A percentile compares a stretch with the other conserved stretches of the same genome.
Evolutionary conservation across 2,797 vertebrate species (phyloP).

Genomic region (Labeo calbasu): DNA sequence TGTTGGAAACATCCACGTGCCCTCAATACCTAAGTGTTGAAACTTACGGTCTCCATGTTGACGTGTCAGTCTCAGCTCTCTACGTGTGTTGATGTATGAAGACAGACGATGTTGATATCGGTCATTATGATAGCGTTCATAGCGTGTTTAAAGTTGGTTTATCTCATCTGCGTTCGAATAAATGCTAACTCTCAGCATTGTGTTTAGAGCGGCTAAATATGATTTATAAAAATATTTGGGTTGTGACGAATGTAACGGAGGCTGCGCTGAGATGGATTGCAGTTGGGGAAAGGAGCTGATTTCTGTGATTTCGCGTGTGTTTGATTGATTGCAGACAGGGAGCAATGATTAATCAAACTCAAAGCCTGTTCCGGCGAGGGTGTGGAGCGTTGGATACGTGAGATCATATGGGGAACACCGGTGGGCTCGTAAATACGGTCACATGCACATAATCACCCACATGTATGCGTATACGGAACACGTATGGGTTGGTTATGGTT

Average conservation of each 20-base stretch:
- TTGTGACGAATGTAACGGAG: constrained; percentile 77
- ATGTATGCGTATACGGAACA: not conserved
- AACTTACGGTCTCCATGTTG: not conserved
- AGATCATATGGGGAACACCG: constrained; percentile 69
- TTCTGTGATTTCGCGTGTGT: constrained; percentile 77
- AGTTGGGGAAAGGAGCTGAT: constrained; percentile 79
- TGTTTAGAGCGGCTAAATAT: constrained; percentile 77
- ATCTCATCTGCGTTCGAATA: constrained; percentile 61
- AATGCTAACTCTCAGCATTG: constrained; percentile 72
- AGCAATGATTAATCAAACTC: constrained; percentile 80
- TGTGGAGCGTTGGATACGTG: constrained; percentile 73
- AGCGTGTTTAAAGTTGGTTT: constrained; percentile 68
- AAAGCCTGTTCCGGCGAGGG: constrained; percentile 70
- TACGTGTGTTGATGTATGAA: constrained; percentile 43
- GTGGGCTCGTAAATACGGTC: constrained; percentile 73
- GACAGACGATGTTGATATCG: constrained; percentile 70
- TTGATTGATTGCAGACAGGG: constrained; percentile 80
- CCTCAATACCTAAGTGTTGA: not conserved
- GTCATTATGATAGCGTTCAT: constrained; percentile 73
- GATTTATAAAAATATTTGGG: constrained; percentile 81
- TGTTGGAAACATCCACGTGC: constrained; percentile 7
- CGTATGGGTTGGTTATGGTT: not conserved
- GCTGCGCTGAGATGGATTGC: constrained; percentile 77
- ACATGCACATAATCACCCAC: constrained; percentile 49
- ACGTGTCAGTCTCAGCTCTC: not conserved